Conservation (phyloP, 2,888 invertebrate genomes). For the Cryptophagus acutangulus region DNA sequence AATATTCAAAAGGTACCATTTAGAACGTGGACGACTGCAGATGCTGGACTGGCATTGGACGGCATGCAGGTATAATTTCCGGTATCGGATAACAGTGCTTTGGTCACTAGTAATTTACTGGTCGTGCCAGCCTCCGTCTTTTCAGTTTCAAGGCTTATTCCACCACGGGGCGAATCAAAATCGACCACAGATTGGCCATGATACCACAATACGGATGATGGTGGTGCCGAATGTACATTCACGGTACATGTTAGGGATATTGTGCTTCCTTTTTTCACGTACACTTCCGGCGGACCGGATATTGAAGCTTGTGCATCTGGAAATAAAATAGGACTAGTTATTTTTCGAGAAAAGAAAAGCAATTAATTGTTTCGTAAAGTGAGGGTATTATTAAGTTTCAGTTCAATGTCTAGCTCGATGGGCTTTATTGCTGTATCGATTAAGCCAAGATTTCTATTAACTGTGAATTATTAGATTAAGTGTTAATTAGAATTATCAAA, state of each 20-base stretch:
- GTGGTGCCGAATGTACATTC: slow-evolving; percentile 77
- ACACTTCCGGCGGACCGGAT: slow-evolving; percentile 79
- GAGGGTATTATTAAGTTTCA: no score
- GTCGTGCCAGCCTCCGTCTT: slow-evolving; percentile 79
- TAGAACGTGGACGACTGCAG: slow-evolving; percentile 78
- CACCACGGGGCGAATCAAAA: slow-evolving; percentile 77
- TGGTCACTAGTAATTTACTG: slow-evolving; percentile 74
- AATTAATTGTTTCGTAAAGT: no score
- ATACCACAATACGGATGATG: slow-evolving; percentile 78
- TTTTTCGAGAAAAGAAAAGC: not conserved
- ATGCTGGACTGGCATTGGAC: slow-evolving; percentile 75
- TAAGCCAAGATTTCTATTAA: slow-evolving; percentile 8
- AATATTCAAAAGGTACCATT: slow-evolving; percentile 59
- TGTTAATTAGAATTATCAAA: slow-evolving; percentile 27
- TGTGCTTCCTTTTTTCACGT: slow-evolving; percentile 85
- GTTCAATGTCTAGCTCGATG: no score
- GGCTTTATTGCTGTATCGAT: no score
- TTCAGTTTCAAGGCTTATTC: slow-evolving; percentile 82
- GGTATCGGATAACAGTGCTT: slow-evolving; percentile 77
- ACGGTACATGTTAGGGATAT: slow-evolving; percentile 85
- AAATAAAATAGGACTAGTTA: slow-evolving; percentile 33
- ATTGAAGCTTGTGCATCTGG: slow-evolving; percentile 83
- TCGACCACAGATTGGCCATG: slow-evolving; percentile 78
- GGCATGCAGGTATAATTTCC: slow-evolving; percentile 91
- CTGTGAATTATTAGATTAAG: slow-evolving; percentile 23